Base-by-base conservation (phyloP, 2,888 invertebrate species). In the Protodeltote pygarga region DNA sequence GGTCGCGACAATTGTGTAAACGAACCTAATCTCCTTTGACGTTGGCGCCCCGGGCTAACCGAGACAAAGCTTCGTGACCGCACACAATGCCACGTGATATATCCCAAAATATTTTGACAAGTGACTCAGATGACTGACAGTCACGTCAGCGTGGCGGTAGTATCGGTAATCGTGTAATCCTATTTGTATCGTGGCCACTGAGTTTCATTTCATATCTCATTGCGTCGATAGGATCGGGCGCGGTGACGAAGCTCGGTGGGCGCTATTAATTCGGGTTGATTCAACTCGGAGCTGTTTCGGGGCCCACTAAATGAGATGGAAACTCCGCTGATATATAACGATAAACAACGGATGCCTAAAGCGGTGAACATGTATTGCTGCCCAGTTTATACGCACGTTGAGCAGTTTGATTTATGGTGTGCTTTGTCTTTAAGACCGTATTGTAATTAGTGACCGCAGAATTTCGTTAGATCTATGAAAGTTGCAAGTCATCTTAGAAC, bases 1-100 rank as follows among this genome's bases (percentile, higher is more conserved):
- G 65, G 58, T 59, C 66, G 64, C 64, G 77, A 75, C 73, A 73
- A 79, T 80, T 79, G 77, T 79, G 81, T 80, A 82, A 86, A 83
- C 83, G 83, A 85, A 87, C 84, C 86, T 85, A 84, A 89, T 88
- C 89, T 87, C 85, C 87, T 89, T 88, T 89, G 89, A 87, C 83
- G 77, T 71, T 65, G 73, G 64, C 71, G 64, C 69, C 66, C 65
- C 62, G 59, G 65, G 62, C 62, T 55, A 55, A 38, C 50, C 38
- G 65, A 66, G 67, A 72, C 68, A 69, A 69, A 68, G 77, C 74
- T 73, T 71, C 73, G 77, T 74, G 77, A 75, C 81, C 75, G 73
- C 75, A 70, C 47, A 50, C 50, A 48, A 39, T 28, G 51, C 46
- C 63, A 66, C 62, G 65, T 64, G 70, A 63, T 55, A 49, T 28